Conservation (phyloP, 1,140 invertebrate genomes). For the Hydropsyche tenuis region DNA sequence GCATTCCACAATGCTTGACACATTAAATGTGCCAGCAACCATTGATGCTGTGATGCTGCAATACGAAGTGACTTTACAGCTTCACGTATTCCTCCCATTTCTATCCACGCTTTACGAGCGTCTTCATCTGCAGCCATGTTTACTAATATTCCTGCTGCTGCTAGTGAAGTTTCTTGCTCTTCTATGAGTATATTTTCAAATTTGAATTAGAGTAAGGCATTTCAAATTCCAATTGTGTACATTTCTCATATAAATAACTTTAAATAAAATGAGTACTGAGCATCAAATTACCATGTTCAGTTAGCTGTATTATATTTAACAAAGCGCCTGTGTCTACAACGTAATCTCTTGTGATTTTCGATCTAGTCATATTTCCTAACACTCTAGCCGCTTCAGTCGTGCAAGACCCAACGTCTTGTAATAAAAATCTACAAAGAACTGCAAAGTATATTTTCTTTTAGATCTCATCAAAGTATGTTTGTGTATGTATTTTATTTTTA, state of each 20-base stretch:
- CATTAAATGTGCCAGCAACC: constrained; percentile 39
- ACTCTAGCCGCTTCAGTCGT: constrained; percentile 55
- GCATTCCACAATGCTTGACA: constrained; percentile 49
- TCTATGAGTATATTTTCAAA: constrained; percentile 34
- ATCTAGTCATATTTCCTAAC: constrained; percentile 56
- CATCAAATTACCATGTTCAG: constrained; percentile 35
- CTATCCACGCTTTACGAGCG: constrained; percentile 36
- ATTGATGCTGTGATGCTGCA: constrained; percentile 34
- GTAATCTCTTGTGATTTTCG: constrained; percentile 53
- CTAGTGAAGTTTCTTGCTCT: constrained; percentile 39
- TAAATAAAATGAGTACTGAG: not conserved
- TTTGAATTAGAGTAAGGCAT: not conserved
- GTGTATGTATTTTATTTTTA: not conserved
- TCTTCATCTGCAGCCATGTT: constrained; percentile 46
- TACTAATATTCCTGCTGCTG: constrained; percentile 44
- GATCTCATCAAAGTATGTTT: not conserved
- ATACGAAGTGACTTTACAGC: constrained; percentile 20
- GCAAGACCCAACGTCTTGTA: constrained; percentile 32
- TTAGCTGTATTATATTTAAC: constrained; percentile 39
- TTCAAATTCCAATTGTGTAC: not conserved
- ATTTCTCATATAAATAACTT: not conserved
- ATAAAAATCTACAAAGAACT: constrained; percentile 45
- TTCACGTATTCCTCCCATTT: constrained; percentile 23
- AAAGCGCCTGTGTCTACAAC: constrained; percentile 44
- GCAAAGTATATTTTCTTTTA: not conserved